phyloP scores from a whole-genome alignment of 2,113 vertebrate species.

The Capricornis sumatraensis region DNA sequence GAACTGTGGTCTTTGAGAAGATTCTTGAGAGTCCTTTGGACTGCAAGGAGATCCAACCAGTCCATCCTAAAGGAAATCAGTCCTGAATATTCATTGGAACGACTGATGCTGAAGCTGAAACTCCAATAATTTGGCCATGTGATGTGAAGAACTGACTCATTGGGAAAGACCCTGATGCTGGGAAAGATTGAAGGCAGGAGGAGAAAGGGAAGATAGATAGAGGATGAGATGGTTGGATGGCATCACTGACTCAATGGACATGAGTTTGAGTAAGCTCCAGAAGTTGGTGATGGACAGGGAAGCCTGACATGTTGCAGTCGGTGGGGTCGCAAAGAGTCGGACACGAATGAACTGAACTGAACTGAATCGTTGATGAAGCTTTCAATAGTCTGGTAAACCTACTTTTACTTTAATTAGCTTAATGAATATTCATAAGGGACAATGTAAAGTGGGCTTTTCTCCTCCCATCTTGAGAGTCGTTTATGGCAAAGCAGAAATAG shows the following conservation, averaged over 20 bases:
- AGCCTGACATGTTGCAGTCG: neutral
- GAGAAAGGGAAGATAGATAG: neutral
- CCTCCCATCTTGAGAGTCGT: neutral
- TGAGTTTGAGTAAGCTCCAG: neutral
- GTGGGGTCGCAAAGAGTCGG: accelerated
- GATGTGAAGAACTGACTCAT: neutral
- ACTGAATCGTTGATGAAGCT: neutral
- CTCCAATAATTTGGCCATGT: neutral
- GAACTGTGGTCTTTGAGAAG: neutral
- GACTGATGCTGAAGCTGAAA: neutral
- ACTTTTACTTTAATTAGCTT: neutral
- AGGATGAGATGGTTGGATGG: neutral
- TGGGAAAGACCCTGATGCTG: neutral
- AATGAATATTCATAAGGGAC: neutral
- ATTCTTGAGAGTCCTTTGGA: neutral
- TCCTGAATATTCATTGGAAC: neutral
- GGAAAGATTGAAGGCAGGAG: neutral
- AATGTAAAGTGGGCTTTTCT: neutral
- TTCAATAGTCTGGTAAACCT: neutral
- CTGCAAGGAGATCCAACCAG: neutral
- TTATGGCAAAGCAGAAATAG: neutral
- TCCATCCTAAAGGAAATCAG: neutral
- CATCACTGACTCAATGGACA: neutral
- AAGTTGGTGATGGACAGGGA: neutral
- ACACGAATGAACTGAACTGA: neutral